Conservation (phyloP, 2,888 invertebrate species). For the Trilocha varians region DNA sequence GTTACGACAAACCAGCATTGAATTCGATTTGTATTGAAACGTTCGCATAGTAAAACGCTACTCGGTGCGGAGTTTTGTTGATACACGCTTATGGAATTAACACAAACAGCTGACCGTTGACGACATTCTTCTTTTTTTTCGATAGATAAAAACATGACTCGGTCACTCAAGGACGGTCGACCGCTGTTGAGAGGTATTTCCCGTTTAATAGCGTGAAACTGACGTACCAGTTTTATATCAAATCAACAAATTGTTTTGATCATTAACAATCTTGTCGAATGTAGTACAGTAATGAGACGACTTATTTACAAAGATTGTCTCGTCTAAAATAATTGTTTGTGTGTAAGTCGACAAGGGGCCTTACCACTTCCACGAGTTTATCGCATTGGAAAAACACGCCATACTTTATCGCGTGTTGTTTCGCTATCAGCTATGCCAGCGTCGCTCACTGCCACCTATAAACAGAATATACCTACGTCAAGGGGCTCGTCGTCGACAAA, state of each 20-base stretch:
- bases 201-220: constrained; percentile 48
- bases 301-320: constrained; percentile 12
- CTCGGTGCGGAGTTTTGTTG: constrained; percentile 44
- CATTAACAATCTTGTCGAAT: constrained; percentile 19
- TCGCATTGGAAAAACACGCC: constrained; percentile 61
- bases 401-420: constrained; percentile 53
- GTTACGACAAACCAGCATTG: constrained; percentile 24
- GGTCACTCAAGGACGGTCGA: constrained; percentile 65
- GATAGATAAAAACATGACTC: constrained; percentile 64
- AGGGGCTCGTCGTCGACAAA: constrained; percentile 21
- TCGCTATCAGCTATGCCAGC: constrained; percentile 50
- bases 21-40: constrained; percentile 12
- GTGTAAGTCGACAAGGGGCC: constrained; percentile 20
- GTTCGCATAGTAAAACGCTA: constrained; percentile 17
- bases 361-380: constrained; percentile 47
- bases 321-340: constrained; percentile 13
- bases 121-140: constrained; percentile 56
- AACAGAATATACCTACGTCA: constrained; percentile 7
- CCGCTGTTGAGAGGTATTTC: constrained; percentile 54
- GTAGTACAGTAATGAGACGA: constrained; percentile 12
- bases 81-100: constrained; percentile 61
- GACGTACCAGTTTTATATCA: constrained; percentile 15
- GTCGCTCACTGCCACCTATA: constrained; percentile 14
- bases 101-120: constrained; percentile 68
- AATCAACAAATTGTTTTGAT: constrained; percentile 6